phyloP scores from a whole-genome alignment of 2,797 vertebrate species.

The Coluber constrictor region DNA sequence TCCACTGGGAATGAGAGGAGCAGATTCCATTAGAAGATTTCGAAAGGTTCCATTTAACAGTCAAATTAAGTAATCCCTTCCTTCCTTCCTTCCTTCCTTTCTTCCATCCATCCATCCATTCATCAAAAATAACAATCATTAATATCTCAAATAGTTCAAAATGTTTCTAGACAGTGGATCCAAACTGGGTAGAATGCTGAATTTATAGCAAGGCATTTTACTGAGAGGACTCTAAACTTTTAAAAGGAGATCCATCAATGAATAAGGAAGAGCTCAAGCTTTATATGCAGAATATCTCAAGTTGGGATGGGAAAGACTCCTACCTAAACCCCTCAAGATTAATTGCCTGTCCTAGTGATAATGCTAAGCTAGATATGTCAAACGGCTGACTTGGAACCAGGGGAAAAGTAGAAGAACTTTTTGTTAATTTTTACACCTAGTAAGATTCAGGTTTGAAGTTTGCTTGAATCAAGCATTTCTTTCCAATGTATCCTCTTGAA shows the following conservation, averaged over 20 bases:
- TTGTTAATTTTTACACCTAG: not conserved
- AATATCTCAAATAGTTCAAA: not conserved
- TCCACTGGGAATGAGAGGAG: not conserved
- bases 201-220: not conserved
- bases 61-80: not conserved
- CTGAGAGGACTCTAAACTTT: not conserved
- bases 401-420: not conserved
- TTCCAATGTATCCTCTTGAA: not conserved
- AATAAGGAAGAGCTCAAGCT: not conserved
- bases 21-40: rapidly evolving
- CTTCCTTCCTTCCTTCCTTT: not conserved
- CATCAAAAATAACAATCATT: not conserved
- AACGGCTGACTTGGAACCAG: not conserved
- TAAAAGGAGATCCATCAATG: not conserved
- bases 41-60: not conserved
- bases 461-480: not conserved
- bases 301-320: not conserved
- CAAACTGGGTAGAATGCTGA: not conserved
- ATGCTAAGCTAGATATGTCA: not conserved
- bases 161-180: not conserved
- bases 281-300: not conserved
- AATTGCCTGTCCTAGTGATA: not conserved
- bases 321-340: not conserved
- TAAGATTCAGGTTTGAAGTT: not conserved
- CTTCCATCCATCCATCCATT: not conserved